phyloP scores from a whole-genome alignment of 2,888 invertebrate genomes.

The Xestia sexstrigata region DNA sequence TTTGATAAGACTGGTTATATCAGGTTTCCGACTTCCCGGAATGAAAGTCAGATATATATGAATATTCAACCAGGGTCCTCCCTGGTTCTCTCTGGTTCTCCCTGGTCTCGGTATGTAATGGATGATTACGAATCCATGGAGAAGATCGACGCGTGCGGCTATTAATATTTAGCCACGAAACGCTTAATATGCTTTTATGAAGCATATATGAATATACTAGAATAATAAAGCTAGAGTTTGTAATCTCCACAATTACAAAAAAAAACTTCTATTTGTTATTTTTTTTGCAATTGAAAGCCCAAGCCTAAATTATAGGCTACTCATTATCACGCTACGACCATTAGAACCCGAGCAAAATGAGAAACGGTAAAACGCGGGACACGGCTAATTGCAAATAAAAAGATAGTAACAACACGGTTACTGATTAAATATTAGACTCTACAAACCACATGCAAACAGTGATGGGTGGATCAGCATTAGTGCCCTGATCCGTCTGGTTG shows the following conservation, averaged over 20 bases:
- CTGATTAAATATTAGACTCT: background rate
- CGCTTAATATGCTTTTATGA: background rate
- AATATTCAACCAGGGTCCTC: background rate
- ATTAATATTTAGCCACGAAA: background rate
- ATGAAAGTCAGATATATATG: background rate
- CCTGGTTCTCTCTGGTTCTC: too few relatives aligned
- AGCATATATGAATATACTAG: background rate
- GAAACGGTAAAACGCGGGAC: background rate
- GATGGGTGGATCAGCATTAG: conserved; percentile 92
- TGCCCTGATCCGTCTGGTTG: conserved; percentile 80
- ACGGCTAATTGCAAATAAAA: background rate
- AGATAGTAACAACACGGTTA: background rate
- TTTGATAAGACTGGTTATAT: background rate
- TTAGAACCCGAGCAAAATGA: background rate
- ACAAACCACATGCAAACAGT: conserved; percentile 98
- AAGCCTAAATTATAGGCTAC: too few relatives aligned
- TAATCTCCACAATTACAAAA: background rate
- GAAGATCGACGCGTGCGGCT: background rate
- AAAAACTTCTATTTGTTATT: background rate
- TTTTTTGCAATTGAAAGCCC: too few relatives aligned
- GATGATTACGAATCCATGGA: background rate
- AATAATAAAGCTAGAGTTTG: background rate
- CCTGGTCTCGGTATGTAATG: background rate
- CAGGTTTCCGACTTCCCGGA: background rate
- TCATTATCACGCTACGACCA: background rate